Conservation (phyloP, 2,113 vertebrate species). For the Bos javanicus region DNA sequence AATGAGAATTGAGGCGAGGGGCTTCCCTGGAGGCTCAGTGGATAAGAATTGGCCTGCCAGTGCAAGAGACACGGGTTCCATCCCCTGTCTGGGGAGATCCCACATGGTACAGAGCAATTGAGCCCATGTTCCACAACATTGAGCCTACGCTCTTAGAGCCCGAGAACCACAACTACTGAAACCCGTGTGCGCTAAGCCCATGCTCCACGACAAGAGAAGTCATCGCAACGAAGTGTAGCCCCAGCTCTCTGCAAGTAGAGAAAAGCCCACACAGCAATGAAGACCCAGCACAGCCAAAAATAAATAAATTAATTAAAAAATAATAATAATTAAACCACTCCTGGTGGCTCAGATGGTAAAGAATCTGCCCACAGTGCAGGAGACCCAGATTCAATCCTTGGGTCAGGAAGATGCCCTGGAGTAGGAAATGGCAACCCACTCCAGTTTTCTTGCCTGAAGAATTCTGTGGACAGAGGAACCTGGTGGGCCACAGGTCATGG, state of each 20-base stretch:
- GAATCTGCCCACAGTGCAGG: not conserved
- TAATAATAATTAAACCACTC: not conserved
- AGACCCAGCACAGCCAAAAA: not conserved
- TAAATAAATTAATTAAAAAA: not conserved
- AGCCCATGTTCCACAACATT: not conserved
- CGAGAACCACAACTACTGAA: not conserved
- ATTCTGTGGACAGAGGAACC: not conserved
- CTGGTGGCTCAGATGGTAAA: not conserved
- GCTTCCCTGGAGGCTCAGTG: not conserved
- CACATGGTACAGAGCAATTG: not conserved
- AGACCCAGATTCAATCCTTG: not conserved
- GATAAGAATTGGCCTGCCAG: not conserved
- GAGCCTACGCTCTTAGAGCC: not conserved
- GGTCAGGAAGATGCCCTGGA: not conserved
- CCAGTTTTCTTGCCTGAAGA: not conserved
- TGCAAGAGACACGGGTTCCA: not conserved
- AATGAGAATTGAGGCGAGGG: not conserved
- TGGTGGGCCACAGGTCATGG: not conserved
- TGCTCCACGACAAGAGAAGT: not conserved
- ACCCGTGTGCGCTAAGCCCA: fast-evolving
- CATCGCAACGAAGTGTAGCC: not conserved
- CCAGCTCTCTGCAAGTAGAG: not conserved
- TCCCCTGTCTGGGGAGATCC: not conserved
- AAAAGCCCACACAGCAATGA: not conserved
- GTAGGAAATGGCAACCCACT: not conserved